Percentiles rank a stretch among this genome's conserved stretches.
These are phyloP conservation scores for Patella ulyssiponensis DNA, from an alignment of 2,888 invertebrate genomes.

Conservation along the genomic window DNA sequence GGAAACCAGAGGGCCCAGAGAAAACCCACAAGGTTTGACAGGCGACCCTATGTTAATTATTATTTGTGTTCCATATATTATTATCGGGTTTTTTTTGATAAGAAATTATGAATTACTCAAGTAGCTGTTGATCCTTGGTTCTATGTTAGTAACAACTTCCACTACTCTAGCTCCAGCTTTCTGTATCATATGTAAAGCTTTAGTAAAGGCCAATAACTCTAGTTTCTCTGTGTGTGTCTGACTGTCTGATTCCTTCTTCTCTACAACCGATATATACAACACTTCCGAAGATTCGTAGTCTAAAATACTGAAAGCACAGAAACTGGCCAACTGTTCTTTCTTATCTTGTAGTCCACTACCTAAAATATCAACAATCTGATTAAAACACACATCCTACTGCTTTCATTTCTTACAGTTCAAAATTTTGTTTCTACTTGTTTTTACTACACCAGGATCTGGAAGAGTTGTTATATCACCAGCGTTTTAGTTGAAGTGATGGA, in stretches of 20 bases:
- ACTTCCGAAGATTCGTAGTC: not conserved
- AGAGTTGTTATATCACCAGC: too few species aligned
- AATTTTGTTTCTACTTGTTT: too few species aligned
- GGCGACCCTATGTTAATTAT: too few species aligned
- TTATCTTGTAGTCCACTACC: not conserved
- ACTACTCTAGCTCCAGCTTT: not conserved
- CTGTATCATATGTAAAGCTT: not conserved
- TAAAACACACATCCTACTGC: too few species aligned
- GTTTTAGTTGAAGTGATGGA: too few species aligned
- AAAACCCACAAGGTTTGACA: too few species aligned
- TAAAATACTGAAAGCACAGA: not conserved
- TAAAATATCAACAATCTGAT: not conserved
- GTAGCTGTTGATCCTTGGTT: not conserved
- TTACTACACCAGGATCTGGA: too few species aligned
- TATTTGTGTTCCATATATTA: too few species aligned
- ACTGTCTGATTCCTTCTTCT: not conserved
- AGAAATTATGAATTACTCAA: not conserved
- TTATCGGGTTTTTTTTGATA: too few species aligned
- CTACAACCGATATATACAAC: not conserved
- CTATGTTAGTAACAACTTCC: not conserved
- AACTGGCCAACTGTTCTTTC: not conserved
- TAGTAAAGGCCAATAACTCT: constrained; percentile 3
- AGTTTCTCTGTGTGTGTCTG: not conserved
- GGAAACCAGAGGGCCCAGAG: too few species aligned
- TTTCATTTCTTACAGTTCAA: too few species aligned